Base-by-base conservation (phyloP, 2,797 vertebrate species). In the Falco cherrug region DNA sequence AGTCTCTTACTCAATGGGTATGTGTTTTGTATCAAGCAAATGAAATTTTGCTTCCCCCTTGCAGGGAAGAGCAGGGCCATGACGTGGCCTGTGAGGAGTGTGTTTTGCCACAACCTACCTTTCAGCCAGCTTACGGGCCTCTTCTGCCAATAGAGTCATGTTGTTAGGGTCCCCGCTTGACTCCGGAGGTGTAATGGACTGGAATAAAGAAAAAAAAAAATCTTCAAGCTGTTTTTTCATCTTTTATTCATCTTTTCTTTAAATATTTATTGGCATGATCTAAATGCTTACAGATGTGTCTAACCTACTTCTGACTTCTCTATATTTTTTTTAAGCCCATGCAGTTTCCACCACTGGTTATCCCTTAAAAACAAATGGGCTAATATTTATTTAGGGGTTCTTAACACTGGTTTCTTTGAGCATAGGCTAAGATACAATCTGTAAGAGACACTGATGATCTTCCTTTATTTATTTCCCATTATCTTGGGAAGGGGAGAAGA, bases 81-180 rank as follows among this genome's bases (percentile, higher is more conserved):
- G 10, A 59, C 1, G 3, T 0, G 15, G 59, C 10, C 37, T 64
- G 41, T 0, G 1, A 84, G 29, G 19, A 77, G 28, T 4, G 0
- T 15, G 31, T 29, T 57, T 17, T 74, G 57, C 47, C 73, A 37
- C 54, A 67, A 35, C 97, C 97, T 98, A 99, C 99, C 99, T 99
- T 78, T 99, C 98, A 1, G 99, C 99, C 47, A 99, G 98, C 13
- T 95, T 98, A 11, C 99, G 98, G 2, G 99, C 99, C 93, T 99
- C 99, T 97, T 99, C 99, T 16, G 99, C 99, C 97, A 99, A 96
- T 29, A 99, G 94, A 17, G 99, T 99, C 99, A 99, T 99, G 97
- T 99, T 99, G 98, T 99, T 99, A 5, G 99, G 99, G 33, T 99
- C 99, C 68, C 98, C 98, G 0, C 98, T 93, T 37, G 98, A 98